These are phyloP conservation scores for Lycopodina hypogea DNA, from an alignment of 37 sponge, comb jelly and placozoan genomes.

Conservation along the genomic window DNA sequence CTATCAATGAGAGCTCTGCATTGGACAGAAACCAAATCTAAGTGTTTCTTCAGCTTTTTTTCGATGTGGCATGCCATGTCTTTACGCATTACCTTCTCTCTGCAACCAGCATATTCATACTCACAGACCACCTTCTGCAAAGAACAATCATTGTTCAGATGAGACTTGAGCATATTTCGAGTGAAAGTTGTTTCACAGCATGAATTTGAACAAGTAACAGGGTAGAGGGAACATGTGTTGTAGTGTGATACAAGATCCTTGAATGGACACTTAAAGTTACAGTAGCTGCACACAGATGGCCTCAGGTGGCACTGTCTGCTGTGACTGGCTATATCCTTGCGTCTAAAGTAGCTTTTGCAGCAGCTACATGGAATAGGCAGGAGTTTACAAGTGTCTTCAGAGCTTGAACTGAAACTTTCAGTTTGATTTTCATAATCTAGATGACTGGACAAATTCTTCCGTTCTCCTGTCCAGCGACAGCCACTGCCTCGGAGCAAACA, in stretches of 20 bases:
- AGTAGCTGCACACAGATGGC: not conserved
- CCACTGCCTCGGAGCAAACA: not conserved
- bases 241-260: not conserved
- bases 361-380: not conserved
- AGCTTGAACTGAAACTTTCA: not conserved
- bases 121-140: not conserved
- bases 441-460: not conserved
- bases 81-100: too few relatives aligned
- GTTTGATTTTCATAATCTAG: not conserved
- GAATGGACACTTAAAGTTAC: not conserved
- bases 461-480: conserved; percentile 23
- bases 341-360: not conserved
- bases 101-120: too few relatives aligned
- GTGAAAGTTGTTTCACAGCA: not conserved
- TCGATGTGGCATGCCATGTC: too few relatives aligned
- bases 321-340: not conserved
- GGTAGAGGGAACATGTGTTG: not conserved
- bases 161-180: not conserved
- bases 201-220: not conserved
- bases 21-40: too few relatives aligned
- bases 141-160: not conserved
- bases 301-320: not conserved
- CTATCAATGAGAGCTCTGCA: too few relatives aligned
- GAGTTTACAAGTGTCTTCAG: not conserved
- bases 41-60: too few relatives aligned